These are phyloP conservation scores for Anas bahamensis DNA, from an alignment of 2,797 vertebrate species.

Conservation along the genomic window DNA sequence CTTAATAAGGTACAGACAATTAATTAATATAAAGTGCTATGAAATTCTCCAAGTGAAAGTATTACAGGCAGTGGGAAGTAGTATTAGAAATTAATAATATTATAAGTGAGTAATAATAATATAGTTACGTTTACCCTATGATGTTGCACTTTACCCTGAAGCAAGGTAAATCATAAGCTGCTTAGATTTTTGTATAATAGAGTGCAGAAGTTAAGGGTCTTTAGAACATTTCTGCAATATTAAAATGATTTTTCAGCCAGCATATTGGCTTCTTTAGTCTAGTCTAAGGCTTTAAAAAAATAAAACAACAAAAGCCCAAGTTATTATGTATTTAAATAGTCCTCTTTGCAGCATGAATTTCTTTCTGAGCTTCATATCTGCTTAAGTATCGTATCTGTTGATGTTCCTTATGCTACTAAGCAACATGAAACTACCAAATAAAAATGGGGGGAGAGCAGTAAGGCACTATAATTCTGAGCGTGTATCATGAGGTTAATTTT, in stretches of 20 bases:
- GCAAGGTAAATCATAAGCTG: not conserved
- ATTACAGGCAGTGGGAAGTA: not conserved
- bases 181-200: not conserved
- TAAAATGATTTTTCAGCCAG: slow-evolving; percentile 35
- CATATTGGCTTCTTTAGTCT: not conserved
- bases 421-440: slow-evolving; percentile 23
- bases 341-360: not conserved
- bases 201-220: not conserved
- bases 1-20: not conserved
- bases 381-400: not conserved
- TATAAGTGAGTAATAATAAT: not conserved
- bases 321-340: slow-evolving; percentile 31
- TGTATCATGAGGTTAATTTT: slow-evolving; percentile 35
- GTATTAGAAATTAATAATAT: not conserved
- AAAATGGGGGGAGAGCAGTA: not conserved
- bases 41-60: not conserved
- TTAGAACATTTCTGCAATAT: slow-evolving; percentile 1
- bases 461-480: not conserved
- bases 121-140: not conserved
- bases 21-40: not conserved
- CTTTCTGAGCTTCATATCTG: not conserved
- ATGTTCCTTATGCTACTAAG: slow-evolving; percentile 16
- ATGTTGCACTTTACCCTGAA: not conserved
- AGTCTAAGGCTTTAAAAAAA: not conserved
- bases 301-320: slow-evolving; percentile 1